Evolutionary conservation across 2,113 vertebrate species (phyloP), one percentile per base, ranked within the genome.

Genomic region (Ceuthmochares aereus): DNA sequence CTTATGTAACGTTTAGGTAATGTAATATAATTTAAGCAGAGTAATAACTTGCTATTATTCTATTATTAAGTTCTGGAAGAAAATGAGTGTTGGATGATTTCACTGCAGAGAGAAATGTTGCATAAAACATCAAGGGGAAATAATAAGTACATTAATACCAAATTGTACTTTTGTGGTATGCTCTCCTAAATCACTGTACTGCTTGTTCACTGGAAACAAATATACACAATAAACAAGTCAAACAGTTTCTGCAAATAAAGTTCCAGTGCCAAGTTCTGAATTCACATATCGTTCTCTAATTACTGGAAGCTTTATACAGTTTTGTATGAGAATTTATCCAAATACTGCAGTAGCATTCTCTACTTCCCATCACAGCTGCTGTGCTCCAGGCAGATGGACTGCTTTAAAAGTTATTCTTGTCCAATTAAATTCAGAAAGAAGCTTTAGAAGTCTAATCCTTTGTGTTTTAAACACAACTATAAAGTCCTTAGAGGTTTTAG

Each of bases 331-430:
- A 88, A 88, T 77, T 75, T 88, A 63, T 70, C 90, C 85, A 95
- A 90, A 93, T 92, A 80, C 32, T 95, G 90, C 92, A 60, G 85
- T 40, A 83, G 37, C 19, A 12, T 88, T 92, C 43, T 87, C 51
- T 7, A 42, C 42, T 70, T 91, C 45, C 63, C 47, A 72, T 83
- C 95, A 80, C 82, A 91, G 85, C 95, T 94, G 93, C 78, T 96
- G 21, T 87, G 91, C 95, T 96, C n/a, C 68, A 78, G 93, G 93
- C 95, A 81, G 90, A 87, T 81, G 79, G 87, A 42, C 82, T 93
- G 30, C 87, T 90, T 95, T 59, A 70, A 52, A 94, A 93, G 87
- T 87, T 91, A 77, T 11, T 77, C 75, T 96, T 96, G 54, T 30
- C 75, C 88, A 95, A 93, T 94, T 88, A 94, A 85, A 84, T 93